These are phyloP conservation scores for Xylota sylvarum DNA, from an alignment of 2,888 invertebrate species.

Conservation along the genomic window DNA sequence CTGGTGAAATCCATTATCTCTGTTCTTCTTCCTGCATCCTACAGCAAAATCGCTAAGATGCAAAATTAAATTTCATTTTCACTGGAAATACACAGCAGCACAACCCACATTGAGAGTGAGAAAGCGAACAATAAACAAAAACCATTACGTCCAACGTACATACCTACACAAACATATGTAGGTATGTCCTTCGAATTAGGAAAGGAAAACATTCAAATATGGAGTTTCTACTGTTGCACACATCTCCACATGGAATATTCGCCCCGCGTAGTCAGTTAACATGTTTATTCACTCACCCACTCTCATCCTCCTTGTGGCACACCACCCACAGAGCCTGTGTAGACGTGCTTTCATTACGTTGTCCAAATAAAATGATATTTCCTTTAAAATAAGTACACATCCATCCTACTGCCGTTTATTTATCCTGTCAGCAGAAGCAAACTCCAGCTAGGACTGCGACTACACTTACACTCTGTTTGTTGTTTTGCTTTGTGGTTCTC, in stretches of 20 bases:
- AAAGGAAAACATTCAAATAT: slow-evolving; percentile 15
- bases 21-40: neutral
- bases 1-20: neutral
- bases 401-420: slow-evolving; percentile 37
- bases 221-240: neutral
- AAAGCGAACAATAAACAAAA: neutral
- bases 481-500: neutral
- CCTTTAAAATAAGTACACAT: slow-evolving; percentile 48
- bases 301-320: neutral
- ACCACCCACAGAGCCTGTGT: neutral
- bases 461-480: neutral
- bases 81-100: neutral
- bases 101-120: neutral
- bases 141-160: neutral
- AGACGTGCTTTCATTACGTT: slow-evolving; percentile 52
- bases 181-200: neutral
- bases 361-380: slow-evolving; percentile 63
- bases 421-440: slow-evolving; percentile 28
- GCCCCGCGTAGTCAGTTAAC: slow-evolving; percentile 12
- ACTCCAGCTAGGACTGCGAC: neutral
- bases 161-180: too few species aligned
- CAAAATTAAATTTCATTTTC: neutral
- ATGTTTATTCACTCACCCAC: slow-evolving; percentile 7
- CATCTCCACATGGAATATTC: neutral
- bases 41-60: neutral